Evolutionary conservation across 2,888 invertebrate genomes (phyloP).

Genomic region (Chrysolina oricalcia): DNA sequence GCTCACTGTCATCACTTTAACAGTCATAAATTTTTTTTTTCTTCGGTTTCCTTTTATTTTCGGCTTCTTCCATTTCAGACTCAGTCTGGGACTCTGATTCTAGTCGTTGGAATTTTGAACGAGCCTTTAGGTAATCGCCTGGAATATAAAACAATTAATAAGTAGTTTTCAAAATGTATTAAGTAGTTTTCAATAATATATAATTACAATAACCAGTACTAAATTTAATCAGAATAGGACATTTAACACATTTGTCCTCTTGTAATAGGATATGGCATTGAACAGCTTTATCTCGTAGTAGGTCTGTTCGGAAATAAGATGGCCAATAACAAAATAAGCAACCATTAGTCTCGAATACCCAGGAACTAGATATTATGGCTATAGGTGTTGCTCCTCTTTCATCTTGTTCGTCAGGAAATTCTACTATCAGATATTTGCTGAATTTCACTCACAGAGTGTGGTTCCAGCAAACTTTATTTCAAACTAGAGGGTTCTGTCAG

Average conservation of each 20-base stretch:
- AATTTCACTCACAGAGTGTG: constrained; percentile 11
- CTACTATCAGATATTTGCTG: constrained; percentile 18
- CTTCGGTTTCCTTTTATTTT: too few species aligned
- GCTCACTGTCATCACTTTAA: too few species aligned
- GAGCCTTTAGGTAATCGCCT: too few species aligned
- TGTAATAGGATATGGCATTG: constrained; percentile 11
- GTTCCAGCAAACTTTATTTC: neutral
- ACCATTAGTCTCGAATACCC: constrained; percentile 32
- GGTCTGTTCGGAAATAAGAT: constrained; percentile 15
- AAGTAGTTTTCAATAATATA: constrained; percentile 26
- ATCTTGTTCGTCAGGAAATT: constrained; percentile 21
- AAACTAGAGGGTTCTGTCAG: too few species aligned
- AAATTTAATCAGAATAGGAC: constrained; percentile 23
- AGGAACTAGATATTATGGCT: constrained; percentile 30
- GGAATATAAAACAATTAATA: too few species aligned
- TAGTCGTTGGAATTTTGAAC: too few species aligned
- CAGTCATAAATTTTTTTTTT: too few species aligned
- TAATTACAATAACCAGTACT: constrained; percentile 30
- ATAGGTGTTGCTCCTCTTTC: constrained; percentile 26
- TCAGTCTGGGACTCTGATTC: too few species aligned
- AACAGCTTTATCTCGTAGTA: constrained; percentile 25
- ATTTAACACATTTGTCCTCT: constrained; percentile 25
- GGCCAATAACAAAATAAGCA: constrained; percentile 28
- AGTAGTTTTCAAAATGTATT: neutral
- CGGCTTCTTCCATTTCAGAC: too few species aligned